Percentiles rank a stretch among this genome's conserved stretches.
Conservation (phyloP, 2,113 vertebrate genomes). For the Crotalus viridis region DNA sequence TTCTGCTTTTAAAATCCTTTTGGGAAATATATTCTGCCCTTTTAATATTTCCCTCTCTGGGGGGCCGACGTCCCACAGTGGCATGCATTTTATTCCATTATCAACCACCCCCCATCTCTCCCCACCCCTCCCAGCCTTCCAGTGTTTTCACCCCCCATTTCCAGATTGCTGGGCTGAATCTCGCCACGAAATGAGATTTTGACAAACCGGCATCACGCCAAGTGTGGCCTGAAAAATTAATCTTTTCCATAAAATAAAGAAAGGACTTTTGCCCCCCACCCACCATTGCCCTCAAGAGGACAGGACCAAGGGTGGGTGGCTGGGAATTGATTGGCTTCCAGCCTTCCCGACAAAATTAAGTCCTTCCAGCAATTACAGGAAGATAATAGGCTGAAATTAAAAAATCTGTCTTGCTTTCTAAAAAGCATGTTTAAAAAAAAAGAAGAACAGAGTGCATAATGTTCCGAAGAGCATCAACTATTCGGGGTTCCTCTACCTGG, state of each 20-base stretch:
- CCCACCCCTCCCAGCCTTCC: slow-evolving; percentile 44
- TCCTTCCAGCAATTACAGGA: slow-evolving; percentile 68
- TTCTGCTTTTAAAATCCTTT: too few species aligned
- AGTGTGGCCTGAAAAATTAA: slow-evolving; percentile 54
- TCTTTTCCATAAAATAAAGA: slow-evolving; percentile 53
- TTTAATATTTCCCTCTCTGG: too few species aligned
- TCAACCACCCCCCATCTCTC: slow-evolving; percentile 47
- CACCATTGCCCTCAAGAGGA: background rate
- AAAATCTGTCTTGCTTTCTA: slow-evolving; percentile 62
- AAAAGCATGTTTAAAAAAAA: slow-evolving; percentile 42
- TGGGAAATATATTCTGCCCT: too few species aligned
- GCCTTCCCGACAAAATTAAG: slow-evolving; percentile 58
- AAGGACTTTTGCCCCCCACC: background rate
- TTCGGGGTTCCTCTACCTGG: slow-evolving; percentile 53
- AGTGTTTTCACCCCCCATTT: slow-evolving; percentile 63
- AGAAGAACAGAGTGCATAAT: slow-evolving; percentile 57
- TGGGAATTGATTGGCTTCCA: slow-evolving; percentile 33
- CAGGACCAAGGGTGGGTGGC: background rate
- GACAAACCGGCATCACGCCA: slow-evolving; percentile 52
- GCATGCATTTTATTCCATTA: slow-evolving; percentile 61
- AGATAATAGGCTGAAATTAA: slow-evolving; percentile 71
- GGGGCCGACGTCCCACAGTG: too few species aligned
- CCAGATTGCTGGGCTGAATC: slow-evolving; percentile 56
- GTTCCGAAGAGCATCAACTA: slow-evolving; percentile 62
- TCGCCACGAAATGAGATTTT: slow-evolving; percentile 57